phyloP scores from a whole-genome alignment of 2,888 invertebrate species.

The Caenorhabditis becei region DNA sequence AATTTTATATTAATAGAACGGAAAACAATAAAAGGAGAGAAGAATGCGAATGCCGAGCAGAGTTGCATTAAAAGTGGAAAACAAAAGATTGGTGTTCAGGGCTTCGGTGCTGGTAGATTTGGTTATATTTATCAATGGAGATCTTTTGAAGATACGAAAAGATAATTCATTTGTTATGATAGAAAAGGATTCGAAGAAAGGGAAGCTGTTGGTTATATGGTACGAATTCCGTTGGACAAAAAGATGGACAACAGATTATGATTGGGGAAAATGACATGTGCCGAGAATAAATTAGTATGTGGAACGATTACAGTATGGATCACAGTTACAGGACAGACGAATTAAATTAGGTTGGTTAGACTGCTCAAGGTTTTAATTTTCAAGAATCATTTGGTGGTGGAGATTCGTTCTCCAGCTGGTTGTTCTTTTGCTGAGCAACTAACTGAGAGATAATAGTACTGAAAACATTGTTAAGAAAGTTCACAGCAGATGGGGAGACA shows the following conservation, averaged over 20 bases:
- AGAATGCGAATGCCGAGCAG: background rate
- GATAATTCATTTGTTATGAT: slow-evolving; percentile 10
- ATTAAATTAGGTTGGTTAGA: too few species aligned
- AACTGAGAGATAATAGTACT: too few species aligned
- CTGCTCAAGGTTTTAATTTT: too few species aligned
- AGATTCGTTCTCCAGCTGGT: too few species aligned
- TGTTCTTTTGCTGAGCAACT: too few species aligned
- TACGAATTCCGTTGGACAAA: slow-evolving; percentile 6
- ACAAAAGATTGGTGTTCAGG: background rate
- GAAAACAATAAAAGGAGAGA: background rate
- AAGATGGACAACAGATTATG: slow-evolving; percentile 24
- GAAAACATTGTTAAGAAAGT: too few species aligned
- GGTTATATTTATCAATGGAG: slow-evolving; percentile 14
- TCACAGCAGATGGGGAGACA: slow-evolving; percentile 1
- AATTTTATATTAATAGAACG: slow-evolving; percentile 5
- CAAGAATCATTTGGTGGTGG: too few species aligned
- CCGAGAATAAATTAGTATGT: slow-evolving; percentile 17
- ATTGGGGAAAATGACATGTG: slow-evolving; percentile 24
- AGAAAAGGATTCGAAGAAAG: background rate
- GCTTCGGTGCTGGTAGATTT: background rate
- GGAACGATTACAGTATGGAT: too few species aligned
- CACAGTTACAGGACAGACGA: too few species aligned
- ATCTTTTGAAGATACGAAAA: slow-evolving; percentile 19
- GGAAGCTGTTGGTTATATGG: background rate
- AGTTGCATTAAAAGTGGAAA: slow-evolving; percentile 2